These are phyloP conservation scores for Osmerus eperlanus DNA, from an alignment of 2,113 vertebrate species.

Conservation along the genomic window DNA sequence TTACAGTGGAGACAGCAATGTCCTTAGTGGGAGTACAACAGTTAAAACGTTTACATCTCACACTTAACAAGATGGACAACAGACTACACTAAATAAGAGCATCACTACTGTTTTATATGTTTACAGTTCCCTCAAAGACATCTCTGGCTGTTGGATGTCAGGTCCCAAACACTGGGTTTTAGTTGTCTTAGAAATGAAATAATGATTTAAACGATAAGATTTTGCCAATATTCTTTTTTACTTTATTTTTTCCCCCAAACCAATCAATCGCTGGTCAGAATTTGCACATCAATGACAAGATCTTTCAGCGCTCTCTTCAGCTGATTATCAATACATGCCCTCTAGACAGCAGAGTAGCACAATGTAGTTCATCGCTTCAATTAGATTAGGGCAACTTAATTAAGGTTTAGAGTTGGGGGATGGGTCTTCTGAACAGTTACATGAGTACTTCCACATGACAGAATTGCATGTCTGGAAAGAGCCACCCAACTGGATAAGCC, in stretches of 20 bases:
- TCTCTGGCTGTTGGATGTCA: not conserved
- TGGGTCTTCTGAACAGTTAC: too few species aligned
- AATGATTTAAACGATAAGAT: too few species aligned
- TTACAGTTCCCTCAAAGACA: not conserved
- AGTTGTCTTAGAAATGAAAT: not conserved
- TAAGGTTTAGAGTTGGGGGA: not conserved
- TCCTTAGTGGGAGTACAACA: conserved; percentile 4
- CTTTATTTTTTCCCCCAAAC: not conserved
- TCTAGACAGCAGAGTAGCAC: not conserved
- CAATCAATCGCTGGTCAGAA: not conserved
- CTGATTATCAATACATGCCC: too few species aligned
- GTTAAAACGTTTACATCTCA: conserved; percentile 48
- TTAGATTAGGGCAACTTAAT: not conserved
- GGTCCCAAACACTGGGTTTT: not conserved
- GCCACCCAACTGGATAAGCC: too few species aligned
- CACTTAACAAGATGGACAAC: conserved; percentile 46
- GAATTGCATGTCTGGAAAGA: too few species aligned
- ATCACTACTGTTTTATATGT: conserved; percentile 25
- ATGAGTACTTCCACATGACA: too few species aligned
- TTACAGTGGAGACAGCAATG: conserved; percentile 40
- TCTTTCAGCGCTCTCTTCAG: too few species aligned
- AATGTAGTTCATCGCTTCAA: conserved; percentile 16
- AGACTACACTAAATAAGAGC: conserved; percentile 30
- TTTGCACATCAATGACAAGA: not conserved
- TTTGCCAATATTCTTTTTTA: too few species aligned